Evolutionary conservation across 2,888 invertebrate species (phyloP), one percentile per base, ranked within the genome.

Genomic region (Lasioglossum calceatum): DNA sequence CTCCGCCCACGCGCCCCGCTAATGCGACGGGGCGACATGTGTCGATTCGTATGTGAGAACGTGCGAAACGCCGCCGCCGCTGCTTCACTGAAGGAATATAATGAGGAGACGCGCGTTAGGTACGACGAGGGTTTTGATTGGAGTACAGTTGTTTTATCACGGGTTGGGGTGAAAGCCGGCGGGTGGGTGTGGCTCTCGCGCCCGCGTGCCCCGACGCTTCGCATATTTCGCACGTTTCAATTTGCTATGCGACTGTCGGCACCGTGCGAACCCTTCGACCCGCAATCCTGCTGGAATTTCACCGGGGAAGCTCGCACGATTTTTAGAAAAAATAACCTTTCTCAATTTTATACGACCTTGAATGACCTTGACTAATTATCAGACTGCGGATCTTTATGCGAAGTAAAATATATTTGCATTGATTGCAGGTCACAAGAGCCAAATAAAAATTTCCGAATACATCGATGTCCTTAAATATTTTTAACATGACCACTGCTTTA

Each of bases 21-120:
- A 70, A 36, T n/a, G 54, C 70, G 47, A 27, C 36, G 27, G 70
- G 27, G 70, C 67, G 74, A 74, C 74, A 74, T 58, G 77, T 84
- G 84, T 84, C 84, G 77, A 84, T 84, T 84, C 74, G 77, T 70
- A 61, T 58, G 74, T 27, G 58, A 32, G n/a, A 70, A 64, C 50
- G 67, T 23, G 61, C 42, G 80, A 71, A 71, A 36, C 12, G 16
- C 27, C 27, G 27, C 50, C 50, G 27, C 27, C 50, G 27, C 27
- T 64, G 79, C 44, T 73, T 16, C 47, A n/a, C 32, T 19, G 61
- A 27, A 39, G 73, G 54, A 44, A 73, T 58, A 42, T 70, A 77
- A 82, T 71, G 82, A 77, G 82, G 39, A 39, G 64, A 70, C 44
- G 61, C 50, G 44, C 39, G 50, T 32, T 44, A 80, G 4, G n/a